Evolutionary conservation across 2,113 vertebrate species (phyloP), one percentile per base, ranked within the genome.

Genomic region (Barbus barbus): DNA sequence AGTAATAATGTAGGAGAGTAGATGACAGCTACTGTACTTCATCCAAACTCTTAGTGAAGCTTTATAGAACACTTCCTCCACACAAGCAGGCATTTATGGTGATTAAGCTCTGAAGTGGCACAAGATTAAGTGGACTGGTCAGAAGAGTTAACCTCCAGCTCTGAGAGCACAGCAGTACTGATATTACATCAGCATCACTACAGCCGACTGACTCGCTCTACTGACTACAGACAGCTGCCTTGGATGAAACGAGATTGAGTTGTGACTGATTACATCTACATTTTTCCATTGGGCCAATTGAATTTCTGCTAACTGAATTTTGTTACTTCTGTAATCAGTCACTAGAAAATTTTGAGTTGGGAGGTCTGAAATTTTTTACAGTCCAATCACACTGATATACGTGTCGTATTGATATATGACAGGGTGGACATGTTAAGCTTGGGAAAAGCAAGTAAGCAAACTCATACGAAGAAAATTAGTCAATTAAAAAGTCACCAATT

Each of bases 81-180:
- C 44, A 69, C 44, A 51, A 20, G 28, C 24, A 82, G 28, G n/a
- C 48, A 58, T 60, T 78, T 78, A 22, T 56, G 31, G 16, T 73
- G 67, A 71, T 73, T 60, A 73, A 82, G 51, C 36, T 20, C 31
- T 56, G 31, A 78, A 44, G 51, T 41, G 81, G 36, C 51, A 38
- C 51, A 82, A 58, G 81, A 82, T 60, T 73, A 72, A 82, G 81
- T 41, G 51, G 7, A 14, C n/a, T 26, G 69, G 12, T 60, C 36
- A 83, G 81, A 83, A 3, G 18, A 28, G 38, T 82, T 82, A 72
- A 82, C 48, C 73, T 60, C 28, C 12, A 14, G n/a, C 28, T 58
- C 12, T 78, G 31, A 78, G 53, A 58, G 75, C 20, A 48, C 2
- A 78, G 31, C 12, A 77, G 58, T 77, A 58, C 51, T 24, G 20